These are phyloP conservation scores for Euborellia annulipes DNA, from an alignment of 1,140 invertebrate species.

Conservation along the genomic window DNA sequence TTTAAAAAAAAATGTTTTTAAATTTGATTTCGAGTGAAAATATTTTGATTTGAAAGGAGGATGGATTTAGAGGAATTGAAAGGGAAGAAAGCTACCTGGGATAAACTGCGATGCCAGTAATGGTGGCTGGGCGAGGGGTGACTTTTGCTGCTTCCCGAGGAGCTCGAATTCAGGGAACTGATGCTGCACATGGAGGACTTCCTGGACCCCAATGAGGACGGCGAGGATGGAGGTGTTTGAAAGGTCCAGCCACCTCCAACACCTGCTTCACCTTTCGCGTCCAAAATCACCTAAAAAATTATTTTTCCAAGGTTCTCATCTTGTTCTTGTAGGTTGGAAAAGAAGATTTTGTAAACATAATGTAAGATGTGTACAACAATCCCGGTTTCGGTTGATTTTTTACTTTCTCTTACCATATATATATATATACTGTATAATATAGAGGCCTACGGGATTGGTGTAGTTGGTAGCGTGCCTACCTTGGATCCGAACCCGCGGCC, in stretches of 20 bases:
- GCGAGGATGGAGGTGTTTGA: slow-evolving; percentile 48
- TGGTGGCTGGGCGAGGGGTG: slow-evolving; percentile 61
- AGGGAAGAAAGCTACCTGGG: slow-evolving; percentile 37
- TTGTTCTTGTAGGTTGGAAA: too few species aligned
- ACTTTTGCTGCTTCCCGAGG: slow-evolving; percentile 54
- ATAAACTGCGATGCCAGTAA: slow-evolving; percentile 53
- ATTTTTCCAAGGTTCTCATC: slow-evolving; percentile 17
- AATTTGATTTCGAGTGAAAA: too few species aligned
- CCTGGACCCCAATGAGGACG: slow-evolving; percentile 57
- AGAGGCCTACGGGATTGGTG: too few species aligned
- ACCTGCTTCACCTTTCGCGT: slow-evolving; percentile 38
- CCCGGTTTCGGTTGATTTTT: too few species aligned
- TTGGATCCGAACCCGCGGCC: too few species aligned
- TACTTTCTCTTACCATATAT: too few species aligned
- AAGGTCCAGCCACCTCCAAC: slow-evolving; percentile 43
- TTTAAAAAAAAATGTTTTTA: too few species aligned
- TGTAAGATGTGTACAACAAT: too few species aligned
- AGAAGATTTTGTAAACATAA: too few species aligned
- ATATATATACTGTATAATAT: too few species aligned
- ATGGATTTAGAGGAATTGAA: background rate
- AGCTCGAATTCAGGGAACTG: slow-evolving; percentile 80
- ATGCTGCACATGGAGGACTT: slow-evolving; percentile 92
- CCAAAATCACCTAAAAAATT: slow-evolving; percentile 46
- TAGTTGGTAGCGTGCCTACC: too few species aligned
- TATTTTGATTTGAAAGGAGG: slow-evolving; percentile 16